A percentile compares a stretch with the other conserved stretches of the same genome.
phyloP scores from a whole-genome alignment of 2,797 vertebrate species.

The Micropoecilia bifurca region DNA sequence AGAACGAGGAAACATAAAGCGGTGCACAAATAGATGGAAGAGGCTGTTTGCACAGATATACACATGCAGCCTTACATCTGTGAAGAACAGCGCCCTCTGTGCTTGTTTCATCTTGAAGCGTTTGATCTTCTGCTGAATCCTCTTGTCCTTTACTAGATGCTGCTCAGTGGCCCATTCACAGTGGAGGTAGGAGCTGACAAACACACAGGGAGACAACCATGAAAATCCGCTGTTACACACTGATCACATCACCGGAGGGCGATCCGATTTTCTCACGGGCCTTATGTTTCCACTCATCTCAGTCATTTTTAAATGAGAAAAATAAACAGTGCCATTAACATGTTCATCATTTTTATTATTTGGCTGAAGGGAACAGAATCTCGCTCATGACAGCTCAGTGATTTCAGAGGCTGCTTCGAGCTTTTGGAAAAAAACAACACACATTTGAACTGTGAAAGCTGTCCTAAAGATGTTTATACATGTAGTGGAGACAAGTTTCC shows the following conservation, averaged over 20 bases:
- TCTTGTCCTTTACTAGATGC: slow-evolving; percentile 97
- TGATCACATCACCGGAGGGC: slow-evolving; percentile 7
- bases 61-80: slow-evolving; percentile 87
- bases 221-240: slow-evolving; percentile 28
- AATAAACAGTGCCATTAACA: slow-evolving; percentile 2
- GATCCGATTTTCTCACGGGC: slow-evolving; percentile 18
- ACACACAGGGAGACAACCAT: slow-evolving; percentile 6
- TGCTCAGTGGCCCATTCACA: slow-evolving; percentile 99
- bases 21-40: not conserved
- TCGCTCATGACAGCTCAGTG: slow-evolving; percentile 26
- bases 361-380: slow-evolving; percentile 25
- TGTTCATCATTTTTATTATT: slow-evolving; percentile 18
- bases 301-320: slow-evolving; percentile 18
- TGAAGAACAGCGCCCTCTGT: slow-evolving; percentile 98
- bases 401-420: not conserved
- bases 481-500: not conserved
- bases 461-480: not conserved
- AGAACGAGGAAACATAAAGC: not conserved
- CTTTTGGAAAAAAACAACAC: not conserved
- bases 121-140: slow-evolving; percentile 99
- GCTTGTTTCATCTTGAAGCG: slow-evolving; percentile 98
- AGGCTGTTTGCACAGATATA: slow-evolving; percentile 16
- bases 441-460: not conserved
- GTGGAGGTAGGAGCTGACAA: slow-evolving; percentile 94
- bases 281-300: slow-evolving; percentile 6